These are phyloP conservation scores for Melanaphis sacchari DNA, from an alignment of 1,140 invertebrate genomes.

Conservation along the genomic window DNA sequence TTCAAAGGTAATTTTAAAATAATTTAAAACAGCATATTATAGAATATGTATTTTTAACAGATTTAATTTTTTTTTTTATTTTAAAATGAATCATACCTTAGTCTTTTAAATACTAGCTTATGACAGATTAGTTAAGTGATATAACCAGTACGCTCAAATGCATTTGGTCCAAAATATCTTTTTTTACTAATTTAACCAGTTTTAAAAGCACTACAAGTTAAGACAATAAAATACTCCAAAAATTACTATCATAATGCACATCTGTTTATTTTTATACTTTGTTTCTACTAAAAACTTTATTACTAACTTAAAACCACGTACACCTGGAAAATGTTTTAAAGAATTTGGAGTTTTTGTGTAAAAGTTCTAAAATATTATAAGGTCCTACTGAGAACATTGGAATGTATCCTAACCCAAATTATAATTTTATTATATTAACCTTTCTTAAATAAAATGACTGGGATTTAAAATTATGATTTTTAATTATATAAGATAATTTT, in stretches of 20 bases:
- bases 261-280: constrained; percentile 19
- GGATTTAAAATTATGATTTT: not conserved
- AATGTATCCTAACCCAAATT: not conserved
- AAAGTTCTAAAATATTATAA: not conserved
- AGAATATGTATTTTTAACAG: too few species aligned
- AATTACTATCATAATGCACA: not conserved
- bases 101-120: too few species aligned
- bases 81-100: too few species aligned
- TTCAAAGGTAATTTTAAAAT: too few species aligned
- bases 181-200: not conserved
- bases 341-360: not conserved
- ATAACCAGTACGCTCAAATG: not conserved
- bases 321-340: constrained; percentile 7
- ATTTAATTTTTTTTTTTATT: too few species aligned
- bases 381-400: not conserved
- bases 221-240: not conserved
- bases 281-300: not conserved
- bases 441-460: not conserved
- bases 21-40: too few species aligned
- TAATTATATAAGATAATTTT: not conserved
- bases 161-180: not conserved
- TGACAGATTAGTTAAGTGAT: not conserved
- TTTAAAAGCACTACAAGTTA: not conserved
- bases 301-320: not conserved
- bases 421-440: not conserved